phyloP scores from a whole-genome alignment of 1,140 invertebrate genomes.

The Drosophila sucinea region DNA sequence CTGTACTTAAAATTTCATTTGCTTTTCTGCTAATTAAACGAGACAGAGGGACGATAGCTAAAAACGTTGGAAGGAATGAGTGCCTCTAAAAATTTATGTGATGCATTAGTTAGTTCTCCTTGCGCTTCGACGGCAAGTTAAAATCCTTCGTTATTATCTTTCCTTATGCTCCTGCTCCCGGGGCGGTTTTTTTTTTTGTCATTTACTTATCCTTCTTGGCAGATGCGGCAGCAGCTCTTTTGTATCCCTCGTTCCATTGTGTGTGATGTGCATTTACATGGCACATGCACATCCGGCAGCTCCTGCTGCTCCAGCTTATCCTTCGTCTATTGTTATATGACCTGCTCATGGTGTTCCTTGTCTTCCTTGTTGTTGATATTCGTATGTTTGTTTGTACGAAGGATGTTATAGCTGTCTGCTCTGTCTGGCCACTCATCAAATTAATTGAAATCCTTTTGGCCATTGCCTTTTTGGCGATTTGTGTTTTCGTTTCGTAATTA shows the following conservation, averaged over 20 bases:
- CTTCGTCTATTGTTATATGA: conserved; percentile 38
- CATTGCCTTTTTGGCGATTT: conserved; percentile 48
- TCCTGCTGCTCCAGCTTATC: too few relatives aligned
- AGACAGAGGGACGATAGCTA: conserved; percentile 8
- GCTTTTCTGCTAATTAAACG: conserved; percentile 20
- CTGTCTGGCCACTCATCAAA: conserved; percentile 58
- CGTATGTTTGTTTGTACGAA: conserved; percentile 20
- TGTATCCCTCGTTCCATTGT: conserved; percentile 36
- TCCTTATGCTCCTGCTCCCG: conserved; percentile 41
- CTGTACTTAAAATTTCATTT: conserved; percentile 37
- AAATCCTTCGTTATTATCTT: conserved; percentile 13
- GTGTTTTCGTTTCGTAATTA: conserved; percentile 50
- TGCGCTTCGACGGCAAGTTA: neutral
- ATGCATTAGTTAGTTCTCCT: conserved; percentile 41
- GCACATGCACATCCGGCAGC: conserved; percentile 31
- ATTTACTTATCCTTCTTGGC: conserved; percentile 42
- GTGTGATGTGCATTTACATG: conserved; percentile 52
- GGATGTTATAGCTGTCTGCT: conserved; percentile 21
- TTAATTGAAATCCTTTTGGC: conserved; percentile 63
- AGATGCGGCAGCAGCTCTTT: conserved; percentile 15
- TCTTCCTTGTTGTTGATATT: neutral
- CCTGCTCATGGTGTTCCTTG: conserved; percentile 1
- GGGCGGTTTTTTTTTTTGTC: conserved; percentile 45
- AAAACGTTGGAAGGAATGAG: neutral
- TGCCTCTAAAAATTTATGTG: conserved; percentile 40